These are phyloP conservation scores for Orientallactaga bullata DNA, from an alignment of 2,113 vertebrate species.

Conservation along the genomic window DNA sequence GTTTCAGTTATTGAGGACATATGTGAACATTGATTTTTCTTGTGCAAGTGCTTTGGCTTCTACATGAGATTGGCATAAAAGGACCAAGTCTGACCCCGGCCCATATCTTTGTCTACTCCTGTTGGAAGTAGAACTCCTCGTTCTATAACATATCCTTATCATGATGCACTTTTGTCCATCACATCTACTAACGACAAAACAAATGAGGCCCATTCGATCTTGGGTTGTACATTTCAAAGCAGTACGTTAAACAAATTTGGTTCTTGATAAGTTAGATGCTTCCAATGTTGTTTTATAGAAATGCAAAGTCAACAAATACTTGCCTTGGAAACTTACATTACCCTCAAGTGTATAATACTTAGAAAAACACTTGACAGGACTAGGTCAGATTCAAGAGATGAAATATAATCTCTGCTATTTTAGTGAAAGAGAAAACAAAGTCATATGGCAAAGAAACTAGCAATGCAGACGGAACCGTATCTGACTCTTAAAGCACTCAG, in stretches of 20 bases:
- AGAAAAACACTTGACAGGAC: background rate
- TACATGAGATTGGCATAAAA: background rate
- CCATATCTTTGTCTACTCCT: background rate
- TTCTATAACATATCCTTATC: background rate
- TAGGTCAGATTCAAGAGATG: background rate
- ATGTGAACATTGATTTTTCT: background rate
- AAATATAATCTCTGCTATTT: rapidly evolving
- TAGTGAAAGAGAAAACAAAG: background rate
- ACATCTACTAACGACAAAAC: background rate
- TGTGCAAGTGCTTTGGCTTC: no score
- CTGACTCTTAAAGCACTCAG: rapidly evolving
- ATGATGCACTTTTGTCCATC: background rate
- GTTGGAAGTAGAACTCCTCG: background rate
- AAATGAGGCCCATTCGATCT: no score
- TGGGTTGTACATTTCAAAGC: background rate
- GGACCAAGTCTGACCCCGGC: no score
- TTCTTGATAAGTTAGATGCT: background rate
- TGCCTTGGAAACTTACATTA: background rate
- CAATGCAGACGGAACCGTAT: background rate
- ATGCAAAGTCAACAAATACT: background rate
- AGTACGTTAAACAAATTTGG: background rate
- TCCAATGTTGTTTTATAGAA: background rate
- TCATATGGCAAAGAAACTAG: background rate
- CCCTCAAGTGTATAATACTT: background rate
- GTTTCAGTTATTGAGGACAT: background rate